Conservation (phyloP, 2,113 vertebrate species). For the Pontoporia blainvillei region DNA sequence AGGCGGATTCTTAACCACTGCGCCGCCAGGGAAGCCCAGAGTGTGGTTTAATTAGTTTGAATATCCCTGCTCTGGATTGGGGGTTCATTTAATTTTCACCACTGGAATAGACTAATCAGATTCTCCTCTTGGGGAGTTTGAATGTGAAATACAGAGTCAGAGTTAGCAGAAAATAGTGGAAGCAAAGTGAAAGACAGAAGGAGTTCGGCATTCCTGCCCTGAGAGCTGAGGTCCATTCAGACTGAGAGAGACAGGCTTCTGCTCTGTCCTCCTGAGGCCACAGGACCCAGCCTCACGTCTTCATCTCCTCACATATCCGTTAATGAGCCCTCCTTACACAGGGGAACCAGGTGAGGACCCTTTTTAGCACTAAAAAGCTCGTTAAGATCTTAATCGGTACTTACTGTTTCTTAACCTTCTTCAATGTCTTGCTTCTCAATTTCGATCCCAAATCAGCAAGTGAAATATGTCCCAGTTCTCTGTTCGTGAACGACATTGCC, state of each 20-base stretch:
- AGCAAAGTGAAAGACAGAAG: not conserved
- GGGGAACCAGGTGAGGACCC: not conserved
- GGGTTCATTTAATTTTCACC: not conserved
- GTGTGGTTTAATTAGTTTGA: not conserved
- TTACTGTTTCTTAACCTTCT: not conserved
- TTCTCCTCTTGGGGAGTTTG: not conserved
- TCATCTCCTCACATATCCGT: not conserved
- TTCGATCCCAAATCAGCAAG: not conserved
- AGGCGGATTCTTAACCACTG: too few relatives aligned
- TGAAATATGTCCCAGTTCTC: not conserved
- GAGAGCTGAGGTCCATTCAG: accelerated
- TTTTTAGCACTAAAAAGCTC: not conserved
- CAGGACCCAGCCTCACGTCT: not conserved
- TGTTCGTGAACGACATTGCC: not conserved
- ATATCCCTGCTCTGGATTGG: not conserved
- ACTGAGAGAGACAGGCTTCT: too few relatives aligned
- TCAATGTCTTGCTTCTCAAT: not conserved
- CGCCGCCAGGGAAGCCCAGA: too few relatives aligned
- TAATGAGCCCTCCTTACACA: not conserved
- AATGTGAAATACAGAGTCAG: not conserved
- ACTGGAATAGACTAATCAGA: not conserved
- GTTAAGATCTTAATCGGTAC: not conserved
- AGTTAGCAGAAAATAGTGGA: not conserved
- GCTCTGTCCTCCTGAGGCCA: not conserved
- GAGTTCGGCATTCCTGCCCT: not conserved